Evolutionary conservation across 92 coral and sea anemone genomes (phyloP), one percentile per base, ranked within the genome.

Genomic region (Epizoanthus stellaris): DNA sequence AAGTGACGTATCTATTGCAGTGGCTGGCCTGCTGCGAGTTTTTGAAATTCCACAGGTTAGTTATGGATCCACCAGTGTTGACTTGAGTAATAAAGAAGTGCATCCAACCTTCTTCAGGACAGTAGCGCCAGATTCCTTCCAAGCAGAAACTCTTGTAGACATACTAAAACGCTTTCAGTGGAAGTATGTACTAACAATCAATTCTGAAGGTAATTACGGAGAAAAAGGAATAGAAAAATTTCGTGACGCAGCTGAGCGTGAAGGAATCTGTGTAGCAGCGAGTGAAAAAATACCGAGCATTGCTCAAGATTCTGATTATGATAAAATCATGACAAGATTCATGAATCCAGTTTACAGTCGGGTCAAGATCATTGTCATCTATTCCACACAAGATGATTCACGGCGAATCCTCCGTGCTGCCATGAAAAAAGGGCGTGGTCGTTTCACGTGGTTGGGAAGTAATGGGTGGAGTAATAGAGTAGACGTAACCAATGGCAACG

Each of bases 41-140:
- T 97, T 97, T 62, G 95, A 94, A 43, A 90, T 97, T 68, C 99
- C 98, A 13, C 99, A 97, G 76, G 87, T 97, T 19, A 95, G 99
- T 70, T 97, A 94, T 66, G 99, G 98, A 2, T 95, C 99, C 14
- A 91, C 98, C 12, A 94, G 95, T 70, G 90, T 93, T 15, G 97
- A 91, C 25, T 92, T 97, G n/a, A 94, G 97, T 67, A 91, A 97
- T 84, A 97, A 97, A 70, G 94, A 95, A 9, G 87, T 93, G 17
- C 93, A 89, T 40, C 89, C 92, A 82, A 92, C 90, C 70, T 97
- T 97, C 67, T 92, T 97, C 74, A 89, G 99, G 9, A 97, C 99
- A 7, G 98, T 94, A 4, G 98, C 99, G 7, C 95, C 99, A 1
- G 99, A 97, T 59, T 81, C 85, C 39, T 93, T 97, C 58, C 99